Percentiles rank a stretch among this genome's conserved stretches.
Evolutionary conservation across 2,888 invertebrate genomes (phyloP).

Genomic region (Andrena camellia): DNA sequence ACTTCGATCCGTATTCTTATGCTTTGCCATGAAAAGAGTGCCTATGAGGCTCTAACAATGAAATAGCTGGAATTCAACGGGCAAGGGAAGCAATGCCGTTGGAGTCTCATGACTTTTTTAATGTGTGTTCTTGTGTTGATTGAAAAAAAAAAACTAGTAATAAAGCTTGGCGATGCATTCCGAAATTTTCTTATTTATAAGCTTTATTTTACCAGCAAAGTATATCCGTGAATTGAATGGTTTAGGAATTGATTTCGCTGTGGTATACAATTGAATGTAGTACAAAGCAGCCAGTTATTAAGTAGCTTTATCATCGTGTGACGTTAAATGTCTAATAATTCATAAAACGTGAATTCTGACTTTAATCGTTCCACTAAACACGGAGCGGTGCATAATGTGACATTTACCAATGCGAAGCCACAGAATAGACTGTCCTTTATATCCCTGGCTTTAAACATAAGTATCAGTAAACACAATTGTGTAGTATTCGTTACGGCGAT

Average conservation of each 20-base stretch:
- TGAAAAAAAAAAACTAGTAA: too few species aligned
- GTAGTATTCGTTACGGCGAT: not conserved
- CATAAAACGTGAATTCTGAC: not conserved
- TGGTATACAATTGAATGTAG: too few species aligned
- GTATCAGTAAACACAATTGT: not conserved
- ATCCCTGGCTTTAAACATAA: not conserved
- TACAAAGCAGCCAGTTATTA: not conserved
- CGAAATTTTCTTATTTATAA: too few species aligned
- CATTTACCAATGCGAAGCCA: not conserved
- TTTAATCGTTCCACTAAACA: not conserved
- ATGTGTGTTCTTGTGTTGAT: too few species aligned
- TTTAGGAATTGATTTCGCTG: too few species aligned
- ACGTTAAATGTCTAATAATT: not conserved
- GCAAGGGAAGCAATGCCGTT: too few species aligned
- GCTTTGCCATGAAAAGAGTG: not conserved
- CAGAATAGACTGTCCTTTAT: not conserved
- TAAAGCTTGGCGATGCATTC: too few species aligned
- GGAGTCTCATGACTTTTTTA: too few species aligned
- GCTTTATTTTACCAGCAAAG: too few species aligned
- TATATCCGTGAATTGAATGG: too few species aligned
- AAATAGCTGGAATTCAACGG: not conserved
- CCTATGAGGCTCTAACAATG: not conserved
- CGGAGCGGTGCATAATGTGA: not conserved
- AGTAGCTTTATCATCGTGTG: not conserved
- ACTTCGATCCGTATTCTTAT: slow-evolving; percentile 3